phyloP scores from a whole-genome alignment of 2,888 invertebrate genomes.

The Danaus chrysippus region DNA sequence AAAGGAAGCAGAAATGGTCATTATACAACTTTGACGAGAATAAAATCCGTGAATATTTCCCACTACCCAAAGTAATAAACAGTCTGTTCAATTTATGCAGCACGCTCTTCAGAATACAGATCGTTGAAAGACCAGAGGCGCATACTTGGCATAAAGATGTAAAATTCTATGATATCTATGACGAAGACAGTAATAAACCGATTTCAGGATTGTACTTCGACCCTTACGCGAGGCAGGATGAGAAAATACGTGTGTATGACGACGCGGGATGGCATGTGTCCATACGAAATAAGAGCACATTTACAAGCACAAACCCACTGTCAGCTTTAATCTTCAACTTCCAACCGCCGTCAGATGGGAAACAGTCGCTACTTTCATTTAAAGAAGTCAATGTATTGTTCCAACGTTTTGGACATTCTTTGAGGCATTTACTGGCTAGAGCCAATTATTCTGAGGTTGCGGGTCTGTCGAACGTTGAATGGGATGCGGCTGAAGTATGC shows the following conservation, averaged over 20 bases:
- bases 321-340: constrained; percentile 93
- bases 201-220: constrained; percentile 93
- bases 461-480: constrained; percentile 92
- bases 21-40: constrained; percentile 85
- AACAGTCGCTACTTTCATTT: constrained; percentile 85
- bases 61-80: constrained; percentile 87
- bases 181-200: constrained; percentile 81
- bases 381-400: constrained; percentile 88
- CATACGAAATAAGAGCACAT: constrained; percentile 85
- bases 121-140: constrained; percentile 82
- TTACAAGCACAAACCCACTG: constrained; percentile 83
- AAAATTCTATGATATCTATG: constrained; percentile 88
- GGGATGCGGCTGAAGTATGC: constrained; percentile 93
- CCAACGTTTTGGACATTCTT: constrained; percentile 90
- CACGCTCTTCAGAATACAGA: constrained; percentile 87
- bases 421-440: constrained; percentile 91
- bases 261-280: constrained; percentile 88
- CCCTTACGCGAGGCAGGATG: constrained; percentile 84
- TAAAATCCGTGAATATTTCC: constrained; percentile 88
- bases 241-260: constrained; percentile 79
- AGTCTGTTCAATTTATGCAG: constrained; percentile 88
- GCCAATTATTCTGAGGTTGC: constrained; percentile 91
- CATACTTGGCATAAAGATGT: constrained; percentile 93
- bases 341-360: constrained; percentile 79
- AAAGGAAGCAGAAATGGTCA: constrained; percentile 84